Evolutionary conservation across 2,888 invertebrate genomes (phyloP).

Genomic region (Pollenia griseotomentosa): DNA sequence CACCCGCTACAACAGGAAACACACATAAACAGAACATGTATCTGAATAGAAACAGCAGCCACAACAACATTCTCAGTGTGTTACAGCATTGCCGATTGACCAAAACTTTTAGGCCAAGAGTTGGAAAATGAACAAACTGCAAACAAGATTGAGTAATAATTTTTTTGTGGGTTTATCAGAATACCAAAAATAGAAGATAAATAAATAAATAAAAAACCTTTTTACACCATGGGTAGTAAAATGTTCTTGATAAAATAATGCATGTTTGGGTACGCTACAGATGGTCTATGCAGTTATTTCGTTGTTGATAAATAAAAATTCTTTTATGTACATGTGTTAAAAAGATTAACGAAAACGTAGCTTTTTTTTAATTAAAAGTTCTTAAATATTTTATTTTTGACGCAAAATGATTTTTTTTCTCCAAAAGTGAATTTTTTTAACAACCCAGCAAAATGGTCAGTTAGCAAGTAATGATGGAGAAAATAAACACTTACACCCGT

Average conservation of each 20-base stretch:
- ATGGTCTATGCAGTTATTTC: not conserved
- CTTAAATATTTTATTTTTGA: too few relatives aligned
- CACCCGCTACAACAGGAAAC: slow-evolving; percentile 72
- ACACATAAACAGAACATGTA: slow-evolving; percentile 16
- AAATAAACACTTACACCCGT: too few relatives aligned
- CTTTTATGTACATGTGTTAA: too few relatives aligned
- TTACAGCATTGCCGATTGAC: not conserved
- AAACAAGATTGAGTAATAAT: slow-evolving; percentile 61
- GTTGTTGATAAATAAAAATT: too few relatives aligned
- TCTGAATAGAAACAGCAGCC: not conserved
- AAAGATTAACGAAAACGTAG: too few relatives aligned
- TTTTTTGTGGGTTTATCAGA: slow-evolving; percentile 40
- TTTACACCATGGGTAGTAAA: slow-evolving; percentile 34
- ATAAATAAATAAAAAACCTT: not conserved
- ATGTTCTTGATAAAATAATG: not conserved
- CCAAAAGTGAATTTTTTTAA: too few relatives aligned
- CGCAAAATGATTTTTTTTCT: too few relatives aligned
- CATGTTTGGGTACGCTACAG: not conserved
- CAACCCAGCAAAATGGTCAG: too few relatives aligned
- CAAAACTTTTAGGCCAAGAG: slow-evolving; percentile 21
- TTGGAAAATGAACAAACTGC: not conserved
- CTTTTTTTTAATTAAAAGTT: too few relatives aligned
- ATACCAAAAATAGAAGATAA: slow-evolving; percentile 12
- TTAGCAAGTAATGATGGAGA: too few relatives aligned
- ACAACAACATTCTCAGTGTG: not conserved